Conservation (phyloP, 2,888 invertebrate species). For the Nebria salina region DNA sequence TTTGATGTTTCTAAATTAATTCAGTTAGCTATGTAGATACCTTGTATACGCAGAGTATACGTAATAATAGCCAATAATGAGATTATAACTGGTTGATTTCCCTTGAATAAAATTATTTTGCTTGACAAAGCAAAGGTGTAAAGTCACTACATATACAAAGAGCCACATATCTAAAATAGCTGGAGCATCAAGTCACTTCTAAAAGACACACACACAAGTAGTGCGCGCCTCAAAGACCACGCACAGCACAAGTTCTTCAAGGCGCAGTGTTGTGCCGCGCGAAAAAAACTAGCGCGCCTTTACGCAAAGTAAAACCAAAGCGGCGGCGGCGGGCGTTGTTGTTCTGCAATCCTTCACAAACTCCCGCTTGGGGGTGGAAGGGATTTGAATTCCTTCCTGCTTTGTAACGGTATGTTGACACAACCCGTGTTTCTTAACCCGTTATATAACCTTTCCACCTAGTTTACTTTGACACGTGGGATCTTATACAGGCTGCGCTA, state of each 20-base stretch:
- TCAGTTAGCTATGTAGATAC: neutral
- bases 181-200: conserved; percentile 21
- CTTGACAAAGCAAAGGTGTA: neutral
- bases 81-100: neutral
- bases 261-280: neutral
- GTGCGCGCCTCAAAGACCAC: conserved; percentile 28
- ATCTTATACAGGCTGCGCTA: conserved; percentile 38
- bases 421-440: conserved; percentile 44
- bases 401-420: conserved; percentile 41
- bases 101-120: neutral
- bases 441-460: conserved; percentile 45
- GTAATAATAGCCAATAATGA: neutral
- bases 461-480: conserved; percentile 46
- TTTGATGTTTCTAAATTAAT: too few species aligned
- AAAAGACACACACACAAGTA: conserved; percentile 13
- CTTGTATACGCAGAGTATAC: neutral
- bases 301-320: conserved; percentile 39
- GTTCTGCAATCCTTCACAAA: conserved; percentile 39
- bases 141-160: conserved; percentile 10
- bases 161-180: conserved; percentile 36
- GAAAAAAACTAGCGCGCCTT: conserved; percentile 6
- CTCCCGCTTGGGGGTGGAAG: neutral
- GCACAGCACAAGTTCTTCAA: conserved; percentile 23
- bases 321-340: conserved; percentile 14
- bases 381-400: conserved; percentile 29